A percentile compares a stretch with the other conserved stretches of the same genome.
Conservation (phyloP, 64 coral and sea anemone species). For the Hydrozoanthus tunicans region DNA sequence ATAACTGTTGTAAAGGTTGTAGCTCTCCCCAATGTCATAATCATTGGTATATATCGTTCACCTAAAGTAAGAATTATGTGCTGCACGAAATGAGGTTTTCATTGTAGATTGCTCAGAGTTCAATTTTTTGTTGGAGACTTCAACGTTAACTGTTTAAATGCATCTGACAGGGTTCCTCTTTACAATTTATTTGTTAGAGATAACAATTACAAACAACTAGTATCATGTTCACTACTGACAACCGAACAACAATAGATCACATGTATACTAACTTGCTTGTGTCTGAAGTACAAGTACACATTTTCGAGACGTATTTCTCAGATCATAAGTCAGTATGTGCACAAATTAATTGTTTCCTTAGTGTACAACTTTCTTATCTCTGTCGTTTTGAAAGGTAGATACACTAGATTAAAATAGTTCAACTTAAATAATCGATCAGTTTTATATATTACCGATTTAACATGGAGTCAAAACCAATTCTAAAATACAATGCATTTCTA, state of each 20-base stretch:
- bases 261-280: constrained; percentile 57
- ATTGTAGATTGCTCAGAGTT: constrained; percentile 17
- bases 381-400: constrained; percentile 29
- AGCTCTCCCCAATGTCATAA: background rate
- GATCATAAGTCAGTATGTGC: constrained; percentile 60
- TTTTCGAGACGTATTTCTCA: constrained; percentile 53
- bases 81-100: constrained; percentile 18
- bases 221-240: constrained; percentile 24
- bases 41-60: constrained; percentile 28
- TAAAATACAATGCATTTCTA: background rate
- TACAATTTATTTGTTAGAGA: background rate
- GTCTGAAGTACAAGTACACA: constrained; percentile 30
- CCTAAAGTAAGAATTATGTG: constrained; percentile 34
- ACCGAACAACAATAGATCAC: constrained; percentile 41
- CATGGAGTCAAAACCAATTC: constrained; percentile 20
- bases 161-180: background rate
- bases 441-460: constrained; percentile 2
- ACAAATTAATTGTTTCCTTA: constrained; percentile 51
- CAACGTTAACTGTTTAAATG: background rate
- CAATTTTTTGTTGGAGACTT: constrained; percentile 22
- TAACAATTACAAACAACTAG: background rate
- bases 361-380: constrained; percentile 38
- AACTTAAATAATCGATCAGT: constrained; percentile 13
- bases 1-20: background rate
- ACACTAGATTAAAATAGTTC: constrained; percentile 4